Evolutionary conservation across 2,113 vertebrate genomes (phyloP), one percentile per base, ranked within the genome.

Genomic region (Pantherophis guttatus): DNA sequence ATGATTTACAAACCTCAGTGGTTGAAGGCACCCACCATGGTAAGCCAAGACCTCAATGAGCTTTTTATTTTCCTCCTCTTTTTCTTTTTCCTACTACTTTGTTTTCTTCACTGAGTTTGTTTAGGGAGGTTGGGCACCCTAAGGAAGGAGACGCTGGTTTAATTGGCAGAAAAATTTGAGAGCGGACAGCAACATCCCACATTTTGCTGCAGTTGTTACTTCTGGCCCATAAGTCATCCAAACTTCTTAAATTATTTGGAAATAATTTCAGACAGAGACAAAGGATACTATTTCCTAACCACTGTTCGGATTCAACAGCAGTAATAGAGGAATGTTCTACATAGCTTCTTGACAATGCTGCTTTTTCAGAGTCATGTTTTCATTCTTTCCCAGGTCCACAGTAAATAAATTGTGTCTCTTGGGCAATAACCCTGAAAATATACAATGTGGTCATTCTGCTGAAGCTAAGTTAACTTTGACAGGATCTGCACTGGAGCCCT

Each of bases 201-300:
- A 48, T 91, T 90, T 54, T 33, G 59, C 81, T 55, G 59, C 26
- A 48, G 1, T 58, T 87, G 33, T 23, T 90, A 33, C 24, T 53
- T 87, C 54, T 88, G 24, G 21, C 9, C 70, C 50, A 48, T 86
- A 91, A 39, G 23, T 81, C n/a, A 24, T 54, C 24, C n/a, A 70
- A 19, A 1, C 19, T 8, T 91, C 81, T 88, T 8, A 70, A 39
- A 0, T 23, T 0, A 19, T 26, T 65, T 87, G n/a, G 23, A 59
- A 0, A 9, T n/a, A 3, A 1, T 0, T 39, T 58, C 7, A 6
- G 15, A 0, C 1, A 3, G 10, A 0, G 70, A n/a, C 19, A 29
- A 90, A 58, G 55, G 48, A 26, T 33, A 12, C 26, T 19, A 39
- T 23, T 85, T 88, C 55, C 39, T 57, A 59, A 58, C 65, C 55